A percentile compares a stretch with the other conserved stretches of the same genome.
Conservation (phyloP, 2,113 vertebrate genomes). For the Corythaixoides concolor region DNA sequence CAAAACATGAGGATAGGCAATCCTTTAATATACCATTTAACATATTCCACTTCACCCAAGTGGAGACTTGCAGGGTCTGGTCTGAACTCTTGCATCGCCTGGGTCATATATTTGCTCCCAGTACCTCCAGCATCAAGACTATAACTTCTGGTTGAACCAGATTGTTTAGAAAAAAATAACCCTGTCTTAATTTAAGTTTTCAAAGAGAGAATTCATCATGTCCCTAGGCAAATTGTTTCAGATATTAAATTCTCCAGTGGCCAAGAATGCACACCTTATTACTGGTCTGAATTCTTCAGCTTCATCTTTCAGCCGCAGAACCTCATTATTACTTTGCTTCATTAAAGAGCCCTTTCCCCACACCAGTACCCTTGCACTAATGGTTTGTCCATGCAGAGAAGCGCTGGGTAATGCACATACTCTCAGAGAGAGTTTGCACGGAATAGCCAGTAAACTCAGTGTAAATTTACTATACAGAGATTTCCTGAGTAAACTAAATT, state of each 20-base stretch:
- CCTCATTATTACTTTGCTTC: constrained; percentile 25
- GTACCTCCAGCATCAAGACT: constrained; percentile 24
- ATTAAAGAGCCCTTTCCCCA: neutral
- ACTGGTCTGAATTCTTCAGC: constrained; percentile 50
- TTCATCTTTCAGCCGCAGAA: constrained; percentile 32
- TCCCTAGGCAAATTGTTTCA: constrained; percentile 64
- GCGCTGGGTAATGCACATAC: rapidly evolving
- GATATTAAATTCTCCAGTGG: constrained; percentile 61
- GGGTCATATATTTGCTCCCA: neutral
- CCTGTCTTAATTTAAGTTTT: constrained; percentile 50
- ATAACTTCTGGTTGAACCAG: constrained; percentile 61
- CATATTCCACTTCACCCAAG: neutral
- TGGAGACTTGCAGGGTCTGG: neutral
- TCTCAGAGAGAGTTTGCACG: rapidly evolving
- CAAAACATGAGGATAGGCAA: neutral
- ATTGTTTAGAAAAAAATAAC: constrained; percentile 28
- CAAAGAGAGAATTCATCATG: constrained; percentile 48
- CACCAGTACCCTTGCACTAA: neutral
- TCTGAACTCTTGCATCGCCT: neutral
- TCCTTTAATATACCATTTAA: neutral
- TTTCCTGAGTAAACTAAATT: neutral
- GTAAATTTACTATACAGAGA: neutral
- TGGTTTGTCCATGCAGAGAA: neutral
- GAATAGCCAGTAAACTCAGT: neutral
- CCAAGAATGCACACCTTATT: constrained; percentile 65